Base-by-base conservation (phyloP, 1,140 invertebrate species). In the Bombus sibiricus region DNA sequence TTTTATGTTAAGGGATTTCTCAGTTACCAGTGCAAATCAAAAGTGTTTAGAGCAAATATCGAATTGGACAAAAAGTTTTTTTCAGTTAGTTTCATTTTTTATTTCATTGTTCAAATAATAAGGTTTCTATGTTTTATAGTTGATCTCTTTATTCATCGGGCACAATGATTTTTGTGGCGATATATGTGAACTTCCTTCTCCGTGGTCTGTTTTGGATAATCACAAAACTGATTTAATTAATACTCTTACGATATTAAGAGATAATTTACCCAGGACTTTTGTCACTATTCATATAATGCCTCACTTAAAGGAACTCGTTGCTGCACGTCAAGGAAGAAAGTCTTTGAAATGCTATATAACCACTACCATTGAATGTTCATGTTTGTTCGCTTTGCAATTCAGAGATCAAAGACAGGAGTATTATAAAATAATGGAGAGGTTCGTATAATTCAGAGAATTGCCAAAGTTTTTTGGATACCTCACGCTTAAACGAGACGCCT, bases 151-250 rank as follows among this genome's bases (percentile, higher is more conserved):
- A 6, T 96, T 97, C 92, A 96, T 97, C 41, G 97, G 97, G 64
- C 94, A 95, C 71, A 97, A 97, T 91, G 97, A 98, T 88, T 96
- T 98, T 74, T 98, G 97, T 91, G 86, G 92, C 8, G 95, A 96
- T n/a, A 95, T 97, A 22, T 97, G 97, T 89, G 96, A 93, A 80
- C 72, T 92, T 81, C 85, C 94, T 22, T 92, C 94, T 53, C 85
- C 93, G 1, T 91, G 93, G 75, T 83, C 91, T 34, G 71, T 92
- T 34, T 77, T 96, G 0, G 90, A 95, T 18, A 93, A 93, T 22
- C 97, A 97, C 87, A 93, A 95, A 62, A 82, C 89, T 10, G 93
- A 96, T 82, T 91, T 97, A 13, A 80, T 95, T 13, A 83, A 95
- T 85, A 95, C 95, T 9, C 90, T 96, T 12, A 95, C 96, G 83